Conservation (phyloP, 2,113 vertebrate species). For the Cercocebus atys region DNA sequence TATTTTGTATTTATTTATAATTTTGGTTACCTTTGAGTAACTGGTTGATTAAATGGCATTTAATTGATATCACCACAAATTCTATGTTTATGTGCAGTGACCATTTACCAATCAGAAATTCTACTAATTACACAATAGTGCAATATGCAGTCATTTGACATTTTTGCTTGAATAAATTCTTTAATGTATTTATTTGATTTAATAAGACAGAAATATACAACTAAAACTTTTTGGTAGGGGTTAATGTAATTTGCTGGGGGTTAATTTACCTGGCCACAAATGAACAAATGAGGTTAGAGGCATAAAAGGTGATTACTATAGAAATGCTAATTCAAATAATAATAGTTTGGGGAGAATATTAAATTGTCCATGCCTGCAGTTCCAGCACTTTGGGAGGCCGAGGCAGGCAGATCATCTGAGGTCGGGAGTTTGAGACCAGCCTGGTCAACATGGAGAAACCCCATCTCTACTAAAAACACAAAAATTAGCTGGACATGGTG, state of each 20-base stretch:
- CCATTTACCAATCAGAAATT: neutral
- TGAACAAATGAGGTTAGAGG: neutral
- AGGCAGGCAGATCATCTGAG: too few species aligned
- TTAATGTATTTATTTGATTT: neutral
- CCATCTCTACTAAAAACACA: too few species aligned
- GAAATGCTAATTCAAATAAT: neutral
- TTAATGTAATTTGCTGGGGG: neutral
- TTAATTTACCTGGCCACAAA: neutral
- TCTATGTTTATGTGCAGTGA: neutral
- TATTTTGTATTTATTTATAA: neutral
- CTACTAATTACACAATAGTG: neutral
- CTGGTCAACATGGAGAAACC: too few species aligned
- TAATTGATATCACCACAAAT: neutral
- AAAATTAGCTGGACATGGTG: too few species aligned
- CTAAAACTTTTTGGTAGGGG: neutral
- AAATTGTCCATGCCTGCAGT: neutral
- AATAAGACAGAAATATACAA: neutral
- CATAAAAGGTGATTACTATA: neutral
- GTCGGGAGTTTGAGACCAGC: too few species aligned
- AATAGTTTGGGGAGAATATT: neutral
- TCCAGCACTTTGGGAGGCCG: too few species aligned
- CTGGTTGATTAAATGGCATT: slow-evolving; percentile 2
- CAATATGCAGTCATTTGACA: neutral
- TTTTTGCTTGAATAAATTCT: neutral
- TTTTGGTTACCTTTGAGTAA: neutral